A percentile compares a stretch with the other conserved stretches of the same genome.
Conservation (phyloP, 2,888 invertebrate species). For the Lymantria monacha region DNA sequence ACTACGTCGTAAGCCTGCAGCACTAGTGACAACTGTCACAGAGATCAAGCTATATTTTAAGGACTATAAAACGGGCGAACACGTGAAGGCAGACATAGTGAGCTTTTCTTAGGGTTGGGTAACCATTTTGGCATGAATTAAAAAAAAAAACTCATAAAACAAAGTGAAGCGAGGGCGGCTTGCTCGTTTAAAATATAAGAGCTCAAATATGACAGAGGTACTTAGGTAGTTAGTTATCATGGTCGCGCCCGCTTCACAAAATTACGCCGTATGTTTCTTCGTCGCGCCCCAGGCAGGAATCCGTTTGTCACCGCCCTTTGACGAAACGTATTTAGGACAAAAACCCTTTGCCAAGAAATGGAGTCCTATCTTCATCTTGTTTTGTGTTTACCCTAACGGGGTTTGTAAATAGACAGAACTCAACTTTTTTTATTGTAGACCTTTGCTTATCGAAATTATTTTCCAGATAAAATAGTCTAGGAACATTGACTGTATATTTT, state of each 20-base stretch:
- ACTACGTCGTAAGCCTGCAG: too few relatives aligned
- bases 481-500: neutral
- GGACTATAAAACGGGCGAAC: too few relatives aligned
- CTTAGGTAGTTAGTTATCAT: neutral
- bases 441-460: slow-evolving; percentile 23
- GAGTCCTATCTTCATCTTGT: slow-evolving; percentile 58
- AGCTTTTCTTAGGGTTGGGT: too few relatives aligned
- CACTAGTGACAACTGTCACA: too few relatives aligned
- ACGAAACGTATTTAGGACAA: slow-evolving; percentile 67
- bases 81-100: too few relatives aligned
- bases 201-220: too few relatives aligned
- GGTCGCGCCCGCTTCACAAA: neutral
- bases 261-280: slow-evolving; percentile 32
- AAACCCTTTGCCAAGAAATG: slow-evolving; percentile 55
- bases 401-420: slow-evolving; percentile 45
- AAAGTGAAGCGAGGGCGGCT: too few relatives aligned
- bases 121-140: too few relatives aligned
- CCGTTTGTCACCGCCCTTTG: slow-evolving; percentile 67
- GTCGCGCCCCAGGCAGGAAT: slow-evolving; percentile 58
- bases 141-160: too few relatives aligned
- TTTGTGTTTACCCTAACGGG: slow-evolving; percentile 51
- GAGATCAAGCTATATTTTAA: too few relatives aligned
- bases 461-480: slow-evolving; percentile 2
- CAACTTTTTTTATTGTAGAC: slow-evolving; percentile 22
- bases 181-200: too few relatives aligned